Base-by-base conservation (phyloP, 2,888 invertebrate genomes). In the Ectemnius continuus region DNA sequence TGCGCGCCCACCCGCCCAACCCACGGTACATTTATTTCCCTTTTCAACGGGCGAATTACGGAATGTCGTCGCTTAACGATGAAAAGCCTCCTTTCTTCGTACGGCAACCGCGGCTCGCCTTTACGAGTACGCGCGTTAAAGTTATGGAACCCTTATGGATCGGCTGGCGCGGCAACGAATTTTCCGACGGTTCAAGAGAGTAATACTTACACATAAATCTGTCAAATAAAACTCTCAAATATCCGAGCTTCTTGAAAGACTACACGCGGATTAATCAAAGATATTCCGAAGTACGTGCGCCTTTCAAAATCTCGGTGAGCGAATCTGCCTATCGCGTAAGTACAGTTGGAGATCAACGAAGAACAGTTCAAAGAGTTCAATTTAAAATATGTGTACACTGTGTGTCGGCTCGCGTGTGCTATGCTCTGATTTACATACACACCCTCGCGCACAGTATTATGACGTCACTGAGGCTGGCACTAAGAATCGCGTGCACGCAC, bases 401-500 rank as follows among this genome's bases (percentile, higher is more conserved):
- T 85, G 87, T 81, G 82, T 84, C 82, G 84, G 84, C 84, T 90
- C 85, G 89, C 88, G 88, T 89, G 88, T 87, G 84, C 81, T 86
- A 86, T 84, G 76, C 84, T 86, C 84, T 85, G 88, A 90, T 91
- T 91, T 90, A 87, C 90, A 90, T 90, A 88, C 84, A 83, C 36
- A 36, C 36, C 65, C 70, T 61, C 74, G 70, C 66, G 78, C 79
- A 76, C 76, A 83, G 83, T 86, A 88, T 89, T 89, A 87, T 91
- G 90, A 90, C 90, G 90, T 90, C 88, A 91, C 87, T 85, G 36
- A 36, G 36, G 84, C 83, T 86, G 71, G 74, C 78, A 75, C 73
- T 36, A 81, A 85, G 82, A 81, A 87, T 90, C 88, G 89, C 90
- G 90, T 90, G 89, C 89, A 90, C 89, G 88, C 89, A 90, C 88